Conservation (phyloP, 2,113 vertebrate genomes). For the Illadopsis cleaveri region DNA sequence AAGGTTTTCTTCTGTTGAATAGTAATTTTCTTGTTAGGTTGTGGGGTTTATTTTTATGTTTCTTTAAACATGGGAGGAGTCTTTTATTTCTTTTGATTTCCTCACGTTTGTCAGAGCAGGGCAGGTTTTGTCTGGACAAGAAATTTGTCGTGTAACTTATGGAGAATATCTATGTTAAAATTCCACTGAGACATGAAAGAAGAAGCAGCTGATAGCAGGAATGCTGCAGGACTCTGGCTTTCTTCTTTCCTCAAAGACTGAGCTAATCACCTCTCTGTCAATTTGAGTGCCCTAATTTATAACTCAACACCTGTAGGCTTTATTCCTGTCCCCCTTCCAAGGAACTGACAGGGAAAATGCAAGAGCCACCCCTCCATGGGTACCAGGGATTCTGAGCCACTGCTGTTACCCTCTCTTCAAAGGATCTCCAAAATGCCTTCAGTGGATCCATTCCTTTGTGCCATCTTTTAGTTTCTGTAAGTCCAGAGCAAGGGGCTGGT, state of each 20-base stretch:
- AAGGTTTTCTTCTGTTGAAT: not conserved
- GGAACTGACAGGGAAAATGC: constrained; percentile 14
- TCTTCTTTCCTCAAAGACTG: constrained; percentile 20
- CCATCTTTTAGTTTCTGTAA: not conserved
- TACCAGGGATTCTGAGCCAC: not conserved
- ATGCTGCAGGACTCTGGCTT: not conserved
- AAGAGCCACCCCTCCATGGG: not conserved
- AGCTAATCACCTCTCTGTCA: constrained; percentile 51
- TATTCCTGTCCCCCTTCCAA: constrained; percentile 33
- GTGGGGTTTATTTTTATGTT: not conserved
- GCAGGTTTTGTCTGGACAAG: not conserved
- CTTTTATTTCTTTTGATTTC: not conserved
- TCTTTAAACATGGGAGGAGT: not conserved
- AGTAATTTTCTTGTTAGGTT: not conserved
- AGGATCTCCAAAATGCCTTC: not conserved
- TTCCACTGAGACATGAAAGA: not conserved
- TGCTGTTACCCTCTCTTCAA: not conserved
- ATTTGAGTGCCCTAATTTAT: constrained; percentile 45
- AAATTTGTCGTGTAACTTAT: not conserved
- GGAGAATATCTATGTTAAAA: not conserved
- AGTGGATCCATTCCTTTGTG: not conserved
- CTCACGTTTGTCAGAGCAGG: not conserved
- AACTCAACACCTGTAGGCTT: constrained; percentile 4
- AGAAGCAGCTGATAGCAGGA: not conserved
- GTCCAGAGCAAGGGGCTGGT: not conserved